phyloP scores from a whole-genome alignment of 2,888 invertebrate species.

The Tenthredo notha region DNA sequence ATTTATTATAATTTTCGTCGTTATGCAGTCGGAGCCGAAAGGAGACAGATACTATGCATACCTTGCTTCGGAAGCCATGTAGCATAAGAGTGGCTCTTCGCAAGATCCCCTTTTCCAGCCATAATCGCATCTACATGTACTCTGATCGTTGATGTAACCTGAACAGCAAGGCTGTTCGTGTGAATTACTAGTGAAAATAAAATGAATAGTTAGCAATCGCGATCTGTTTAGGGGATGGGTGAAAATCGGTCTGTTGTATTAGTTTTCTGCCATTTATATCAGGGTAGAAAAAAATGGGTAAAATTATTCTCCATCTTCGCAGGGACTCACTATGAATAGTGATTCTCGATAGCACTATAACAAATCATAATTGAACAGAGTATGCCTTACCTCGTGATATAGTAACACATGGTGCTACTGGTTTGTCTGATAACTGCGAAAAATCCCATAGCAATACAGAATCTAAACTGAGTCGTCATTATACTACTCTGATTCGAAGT shows the following conservation, averaged over 20 bases:
- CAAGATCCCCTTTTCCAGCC: conserved; percentile 69
- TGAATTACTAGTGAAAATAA: too few species aligned
- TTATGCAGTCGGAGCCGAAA: background rate
- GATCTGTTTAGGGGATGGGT: background rate
- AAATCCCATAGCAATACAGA: background rate
- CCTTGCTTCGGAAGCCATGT: conserved; percentile 45
- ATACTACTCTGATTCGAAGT: background rate
- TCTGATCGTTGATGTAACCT: background rate
- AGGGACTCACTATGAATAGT: background rate
- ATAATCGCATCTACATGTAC: conserved; percentile 63
- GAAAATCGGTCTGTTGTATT: background rate
- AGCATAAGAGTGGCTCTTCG: conserved; percentile 61
- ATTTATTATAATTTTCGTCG: background rate
- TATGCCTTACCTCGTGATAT: background rate
- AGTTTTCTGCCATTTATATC: background rate
- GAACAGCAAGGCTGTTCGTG: too few species aligned
- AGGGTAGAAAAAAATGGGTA: background rate
- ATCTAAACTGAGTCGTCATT: background rate
- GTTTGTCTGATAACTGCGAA: background rate
- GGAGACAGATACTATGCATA: background rate
- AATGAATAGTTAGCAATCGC: background rate
- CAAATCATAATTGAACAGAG: background rate
- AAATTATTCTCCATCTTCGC: background rate
- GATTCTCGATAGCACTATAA: background rate
- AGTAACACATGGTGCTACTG: background rate